A percentile compares a stretch with the other conserved stretches of the same genome.
These are phyloP conservation scores for Lepus timidus DNA, from an alignment of 2,113 vertebrate species.

Conservation along the genomic window DNA sequence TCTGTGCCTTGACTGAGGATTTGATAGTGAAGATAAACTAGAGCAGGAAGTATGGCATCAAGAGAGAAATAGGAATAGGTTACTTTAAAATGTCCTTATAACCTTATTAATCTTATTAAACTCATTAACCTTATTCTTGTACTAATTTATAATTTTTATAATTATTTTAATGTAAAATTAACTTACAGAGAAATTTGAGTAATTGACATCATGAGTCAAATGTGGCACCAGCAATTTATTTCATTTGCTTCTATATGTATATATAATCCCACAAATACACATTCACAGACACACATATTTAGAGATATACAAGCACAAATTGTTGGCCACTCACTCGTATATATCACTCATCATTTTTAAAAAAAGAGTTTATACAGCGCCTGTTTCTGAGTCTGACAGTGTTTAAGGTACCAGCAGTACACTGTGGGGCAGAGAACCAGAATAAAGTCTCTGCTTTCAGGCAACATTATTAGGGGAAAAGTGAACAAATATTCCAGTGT, in stretches of 20 bases:
- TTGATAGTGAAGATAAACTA: neutral
- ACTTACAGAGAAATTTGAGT: neutral
- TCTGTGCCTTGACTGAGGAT: neutral
- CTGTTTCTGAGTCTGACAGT: neutral
- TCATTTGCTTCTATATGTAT: neutral
- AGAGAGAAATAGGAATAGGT: neutral
- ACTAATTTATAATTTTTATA: neutral
- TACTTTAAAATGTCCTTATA: neutral
- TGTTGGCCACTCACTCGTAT: neutral
- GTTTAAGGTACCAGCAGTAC: neutral
- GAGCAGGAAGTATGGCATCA: neutral
- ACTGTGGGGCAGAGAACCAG: neutral
- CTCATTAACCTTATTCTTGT: neutral
- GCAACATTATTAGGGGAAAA: neutral
- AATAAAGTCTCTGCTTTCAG: neutral
- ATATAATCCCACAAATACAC: neutral
- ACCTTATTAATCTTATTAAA: neutral
- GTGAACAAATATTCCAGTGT: neutral
- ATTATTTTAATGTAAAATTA: constrained; percentile 1
- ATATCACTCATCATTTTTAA: neutral
- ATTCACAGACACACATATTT: neutral
- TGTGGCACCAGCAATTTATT: neutral
- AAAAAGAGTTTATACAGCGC: neutral
- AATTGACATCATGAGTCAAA: constrained; percentile 21
- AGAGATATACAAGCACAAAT: neutral